Conservation (phyloP, 2,888 invertebrate genomes). For the Ferdinandea cuprea region DNA sequence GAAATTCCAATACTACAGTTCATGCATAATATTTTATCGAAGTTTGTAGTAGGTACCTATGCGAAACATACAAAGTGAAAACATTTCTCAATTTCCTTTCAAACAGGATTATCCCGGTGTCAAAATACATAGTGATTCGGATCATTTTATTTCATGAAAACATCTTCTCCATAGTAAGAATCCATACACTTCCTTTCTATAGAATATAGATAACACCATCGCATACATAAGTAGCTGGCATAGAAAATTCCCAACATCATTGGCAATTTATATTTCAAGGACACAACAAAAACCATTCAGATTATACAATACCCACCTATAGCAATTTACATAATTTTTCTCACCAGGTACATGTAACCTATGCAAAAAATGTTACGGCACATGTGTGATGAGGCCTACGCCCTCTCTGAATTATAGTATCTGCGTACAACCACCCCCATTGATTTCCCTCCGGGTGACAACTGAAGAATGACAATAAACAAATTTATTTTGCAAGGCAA, state of each 20-base stretch:
- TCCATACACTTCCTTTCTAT: background rate
- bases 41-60: no score
- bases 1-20: no score
- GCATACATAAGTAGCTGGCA: background rate
- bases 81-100: background rate
- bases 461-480: conserved; percentile 29
- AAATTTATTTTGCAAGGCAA: conserved; percentile 1
- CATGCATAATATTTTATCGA: no score
- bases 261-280: background rate
- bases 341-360: background rate
- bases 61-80: background rate
- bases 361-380: background rate
- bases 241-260: no score
- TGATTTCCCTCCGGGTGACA: conserved; percentile 45
- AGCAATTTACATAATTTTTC: conserved; percentile 1
- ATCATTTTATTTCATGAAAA: background rate
- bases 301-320: background rate
- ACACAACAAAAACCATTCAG: background rate
- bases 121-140: background rate
- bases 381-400: background rate
- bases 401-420: conserved; percentile 5
- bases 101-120: background rate
- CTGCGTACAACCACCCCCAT: conserved; percentile 3
- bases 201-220: background rate
- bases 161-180: background rate